These are phyloP conservation scores for Chymomyza procnemis DNA, from an alignment of 2,888 invertebrate species.

Conservation along the genomic window DNA sequence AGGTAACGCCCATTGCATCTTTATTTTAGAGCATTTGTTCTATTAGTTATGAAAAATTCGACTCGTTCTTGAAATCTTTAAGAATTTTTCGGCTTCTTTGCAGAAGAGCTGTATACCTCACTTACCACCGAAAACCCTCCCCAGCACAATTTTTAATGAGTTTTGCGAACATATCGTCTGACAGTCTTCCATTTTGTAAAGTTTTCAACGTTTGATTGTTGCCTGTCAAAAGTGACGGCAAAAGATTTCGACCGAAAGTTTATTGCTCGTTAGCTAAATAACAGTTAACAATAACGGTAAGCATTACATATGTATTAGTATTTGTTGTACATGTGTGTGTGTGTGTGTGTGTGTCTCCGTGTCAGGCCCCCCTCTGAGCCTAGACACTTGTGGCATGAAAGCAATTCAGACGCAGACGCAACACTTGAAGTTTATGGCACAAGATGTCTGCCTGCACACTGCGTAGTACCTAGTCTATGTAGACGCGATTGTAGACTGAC, in stretches of 20 bases:
- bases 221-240: neutral
- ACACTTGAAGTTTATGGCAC: conserved; percentile 53
- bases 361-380: conserved; percentile 44
- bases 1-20: too few relatives aligned
- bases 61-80: too few relatives aligned
- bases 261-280: conserved; percentile 50
- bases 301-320: neutral
- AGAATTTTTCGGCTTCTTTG: too few relatives aligned
- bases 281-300: conserved; percentile 31
- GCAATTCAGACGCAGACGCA: conserved; percentile 10
- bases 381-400: conserved; percentile 49
- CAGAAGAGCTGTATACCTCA: too few relatives aligned
- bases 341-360: conserved; percentile 6
- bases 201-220: neutral
- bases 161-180: neutral
- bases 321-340: neutral
- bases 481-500: neutral
- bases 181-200: neutral
- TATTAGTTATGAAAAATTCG: too few relatives aligned
- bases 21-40: too few relatives aligned
- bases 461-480: neutral
- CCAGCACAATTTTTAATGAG: neutral
- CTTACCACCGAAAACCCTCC: too few relatives aligned
- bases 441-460: neutral
- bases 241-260: conserved; percentile 6